Evolutionary conservation across 2,797 vertebrate genomes (phyloP).

Genomic region (Sciaenops ocellatus): DNA sequence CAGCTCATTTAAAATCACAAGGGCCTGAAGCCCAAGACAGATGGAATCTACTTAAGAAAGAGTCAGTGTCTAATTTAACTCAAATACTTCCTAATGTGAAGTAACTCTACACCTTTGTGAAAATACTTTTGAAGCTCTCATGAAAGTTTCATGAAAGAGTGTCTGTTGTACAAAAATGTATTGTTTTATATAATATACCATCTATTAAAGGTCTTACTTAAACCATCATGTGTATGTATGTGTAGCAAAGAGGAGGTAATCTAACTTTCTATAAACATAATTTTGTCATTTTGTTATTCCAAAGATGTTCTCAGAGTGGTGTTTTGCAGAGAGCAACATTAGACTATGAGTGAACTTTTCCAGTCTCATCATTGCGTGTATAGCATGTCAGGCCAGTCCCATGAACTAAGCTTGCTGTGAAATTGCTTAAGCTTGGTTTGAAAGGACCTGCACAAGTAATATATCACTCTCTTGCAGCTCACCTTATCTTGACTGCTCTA

Average conservation of each 20-base stretch:
- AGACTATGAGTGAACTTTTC: constrained; percentile 49
- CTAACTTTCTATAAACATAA: background rate
- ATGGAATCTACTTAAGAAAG: constrained; percentile 75
- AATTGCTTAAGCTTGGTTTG: constrained; percentile 83
- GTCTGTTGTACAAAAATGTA: constrained; percentile 12
- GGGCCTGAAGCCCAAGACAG: constrained; percentile 73
- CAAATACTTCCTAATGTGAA: constrained; percentile 71
- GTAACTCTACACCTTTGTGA: constrained; percentile 65
- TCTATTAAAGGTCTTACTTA: background rate
- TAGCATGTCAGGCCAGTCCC: constrained; percentile 55
- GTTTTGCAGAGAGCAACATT: constrained; percentile 38
- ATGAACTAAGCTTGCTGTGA: constrained; percentile 79
- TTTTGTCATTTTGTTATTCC: background rate
- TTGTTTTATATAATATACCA: constrained; percentile 5
- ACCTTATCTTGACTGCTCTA: constrained; percentile 83
- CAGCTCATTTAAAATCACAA: constrained; percentile 82
- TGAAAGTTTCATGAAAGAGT: constrained; percentile 39
- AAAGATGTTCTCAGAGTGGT: constrained; percentile 29
- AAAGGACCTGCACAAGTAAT: constrained; percentile 80
- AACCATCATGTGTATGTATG: background rate
- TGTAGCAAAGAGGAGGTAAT: background rate
- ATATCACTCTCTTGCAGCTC: constrained; percentile 80
- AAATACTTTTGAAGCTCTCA: constrained; percentile 40
- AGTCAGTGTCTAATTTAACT: constrained; percentile 73
- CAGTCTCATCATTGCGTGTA: constrained; percentile 61